Percentiles rank a stretch among this genome's conserved stretches.
phyloP scores from a whole-genome alignment of 2,113 vertebrate species.

The Syngnathus typhle region DNA sequence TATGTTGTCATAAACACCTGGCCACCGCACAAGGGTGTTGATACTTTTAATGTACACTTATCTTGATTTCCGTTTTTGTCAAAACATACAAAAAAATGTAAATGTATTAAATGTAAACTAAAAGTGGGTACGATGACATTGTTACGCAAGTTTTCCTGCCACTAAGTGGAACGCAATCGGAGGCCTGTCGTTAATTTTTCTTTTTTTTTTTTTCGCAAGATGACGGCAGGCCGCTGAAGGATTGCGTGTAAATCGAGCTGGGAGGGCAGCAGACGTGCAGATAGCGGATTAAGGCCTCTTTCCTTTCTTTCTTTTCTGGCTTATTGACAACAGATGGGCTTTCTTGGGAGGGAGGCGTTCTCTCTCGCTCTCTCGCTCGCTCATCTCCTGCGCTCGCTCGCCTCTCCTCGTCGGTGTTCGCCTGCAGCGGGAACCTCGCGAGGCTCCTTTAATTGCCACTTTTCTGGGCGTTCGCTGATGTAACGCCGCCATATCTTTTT shows the following conservation, averaged over 20 bases:
- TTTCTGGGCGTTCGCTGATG: slow-evolving; percentile 84
- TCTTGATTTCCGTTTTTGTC: too few species aligned
- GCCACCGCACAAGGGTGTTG: too few species aligned
- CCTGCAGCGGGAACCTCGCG: slow-evolving; percentile 77
- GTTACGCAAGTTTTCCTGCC: too few species aligned
- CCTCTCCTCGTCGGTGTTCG: slow-evolving; percentile 28
- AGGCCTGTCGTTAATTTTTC: too few species aligned
- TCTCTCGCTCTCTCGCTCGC: slow-evolving; percentile 76
- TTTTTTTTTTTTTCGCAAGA: neutral
- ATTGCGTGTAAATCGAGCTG: neutral
- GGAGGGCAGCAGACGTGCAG: slow-evolving; percentile 67
- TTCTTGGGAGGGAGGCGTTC: slow-evolving; percentile 73
- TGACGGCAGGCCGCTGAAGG: neutral
- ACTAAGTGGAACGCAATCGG: too few species aligned
- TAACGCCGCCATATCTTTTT: slow-evolving; percentile 93
- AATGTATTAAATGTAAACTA: too few species aligned
- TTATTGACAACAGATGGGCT: slow-evolving; percentile 80
- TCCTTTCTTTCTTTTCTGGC: slow-evolving; percentile 62
- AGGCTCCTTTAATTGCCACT: slow-evolving; percentile 94
- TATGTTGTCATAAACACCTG: too few species aligned
- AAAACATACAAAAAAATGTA: too few species aligned
- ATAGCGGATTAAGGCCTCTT: slow-evolving; percentile 72
- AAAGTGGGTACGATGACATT: too few species aligned
- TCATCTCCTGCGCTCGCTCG: slow-evolving; percentile 74
- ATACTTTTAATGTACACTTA: too few species aligned